A percentile compares a stretch with the other conserved stretches of the same genome.
These are phyloP conservation scores for Trachelipus rathkii DNA, from an alignment of 1,140 invertebrate species.

Conservation along the genomic window DNA sequence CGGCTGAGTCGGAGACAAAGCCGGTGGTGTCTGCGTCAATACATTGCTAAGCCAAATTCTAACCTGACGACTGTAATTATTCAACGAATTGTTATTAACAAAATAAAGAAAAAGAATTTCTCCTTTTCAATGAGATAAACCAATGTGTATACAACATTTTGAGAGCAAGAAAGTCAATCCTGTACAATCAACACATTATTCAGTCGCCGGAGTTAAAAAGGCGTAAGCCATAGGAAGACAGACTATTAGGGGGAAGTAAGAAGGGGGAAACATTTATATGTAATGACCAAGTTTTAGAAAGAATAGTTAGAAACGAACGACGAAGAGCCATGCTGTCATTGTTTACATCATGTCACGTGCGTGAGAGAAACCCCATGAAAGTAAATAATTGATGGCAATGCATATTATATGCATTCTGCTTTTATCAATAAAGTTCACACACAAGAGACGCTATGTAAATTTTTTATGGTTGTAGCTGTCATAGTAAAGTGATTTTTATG, in stretches of 20 bases:
- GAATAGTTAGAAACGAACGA: neutral
- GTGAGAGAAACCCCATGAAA: neutral
- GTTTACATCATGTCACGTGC: conserved; percentile 6
- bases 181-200: neutral
- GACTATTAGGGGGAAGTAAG: neutral
- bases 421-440: no score
- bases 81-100: no score
- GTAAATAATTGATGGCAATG: conserved; percentile 2
- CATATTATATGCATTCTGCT: neutral
- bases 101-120: no score
- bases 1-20: neutral
- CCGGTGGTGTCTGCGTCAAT: neutral
- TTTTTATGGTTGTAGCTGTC: no score
- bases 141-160: neutral
- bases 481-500: neutral
- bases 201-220: neutral
- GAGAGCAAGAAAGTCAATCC: conserved; percentile 6
- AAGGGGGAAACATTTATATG: neutral
- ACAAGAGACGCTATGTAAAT: no score
- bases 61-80: neutral
- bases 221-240: neutral
- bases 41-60: neutral
- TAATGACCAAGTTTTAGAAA: conserved; percentile 9
- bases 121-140: neutral
- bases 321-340: conserved; percentile 8